Percentiles rank a stretch among this genome's conserved stretches.
Conservation (phyloP, 1,140 invertebrate species). For the Diabrotica virgifera region DNA sequence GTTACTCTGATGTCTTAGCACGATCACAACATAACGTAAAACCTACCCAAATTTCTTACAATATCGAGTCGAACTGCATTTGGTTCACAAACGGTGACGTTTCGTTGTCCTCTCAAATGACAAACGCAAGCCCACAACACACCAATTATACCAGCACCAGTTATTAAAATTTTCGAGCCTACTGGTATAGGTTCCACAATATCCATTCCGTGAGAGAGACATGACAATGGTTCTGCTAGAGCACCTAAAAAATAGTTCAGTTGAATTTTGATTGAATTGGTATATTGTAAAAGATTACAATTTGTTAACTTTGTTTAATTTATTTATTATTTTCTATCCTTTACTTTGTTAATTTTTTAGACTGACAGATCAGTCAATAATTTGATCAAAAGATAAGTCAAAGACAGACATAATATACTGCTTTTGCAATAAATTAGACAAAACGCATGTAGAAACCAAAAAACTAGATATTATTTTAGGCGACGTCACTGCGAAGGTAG, state of each 20-base stretch:
- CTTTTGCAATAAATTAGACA: too few species aligned
- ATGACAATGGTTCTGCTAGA: slow-evolving; percentile 45
- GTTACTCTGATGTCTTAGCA: too few species aligned
- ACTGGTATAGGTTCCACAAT: slow-evolving; percentile 35
- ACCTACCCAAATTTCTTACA: slow-evolving; percentile 53
- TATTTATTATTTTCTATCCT: too few species aligned
- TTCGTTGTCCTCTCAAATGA: slow-evolving; percentile 62
- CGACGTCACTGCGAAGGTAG: too few species aligned
- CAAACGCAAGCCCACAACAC: slow-evolving; percentile 61
- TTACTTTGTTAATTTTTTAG: too few species aligned
- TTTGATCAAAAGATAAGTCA: too few species aligned
- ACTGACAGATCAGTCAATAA: too few species aligned
- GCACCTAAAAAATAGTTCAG: slow-evolving; percentile 35
- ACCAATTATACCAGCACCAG: slow-evolving; percentile 68
- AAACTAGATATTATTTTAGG: too few species aligned
- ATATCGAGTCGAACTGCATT: slow-evolving; percentile 53
- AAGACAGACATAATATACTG: too few species aligned
- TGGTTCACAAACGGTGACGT: slow-evolving; percentile 62
- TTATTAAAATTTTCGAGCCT: slow-evolving; percentile 47
- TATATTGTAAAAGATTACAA: not conserved
- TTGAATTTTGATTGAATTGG: slow-evolving; percentile 31
- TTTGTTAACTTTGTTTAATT: too few species aligned
- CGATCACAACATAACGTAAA: too few species aligned
- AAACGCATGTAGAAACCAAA: too few species aligned
- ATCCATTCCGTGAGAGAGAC: slow-evolving; percentile 44